Base-by-base conservation (phyloP, 2,888 invertebrate species). In the Lycia hirtaria region DNA sequence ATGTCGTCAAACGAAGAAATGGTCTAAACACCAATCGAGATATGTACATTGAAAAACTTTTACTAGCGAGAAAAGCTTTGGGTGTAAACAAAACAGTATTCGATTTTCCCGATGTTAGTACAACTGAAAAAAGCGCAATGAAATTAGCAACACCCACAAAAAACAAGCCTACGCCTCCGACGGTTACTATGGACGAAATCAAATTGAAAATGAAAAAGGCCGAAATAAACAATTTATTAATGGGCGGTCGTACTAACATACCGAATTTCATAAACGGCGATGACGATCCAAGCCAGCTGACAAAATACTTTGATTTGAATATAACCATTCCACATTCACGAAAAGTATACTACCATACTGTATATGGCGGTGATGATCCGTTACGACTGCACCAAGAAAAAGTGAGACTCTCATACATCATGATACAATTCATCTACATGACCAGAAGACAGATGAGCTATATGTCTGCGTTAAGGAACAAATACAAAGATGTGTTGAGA, bases 401-500 rank as follows among this genome's bases (percentile, higher is more conserved):
- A 41, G 5, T 41, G 15, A 41, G 41, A 10, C 4, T 41, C 10
- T 1, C 26, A n/a, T 5, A 6, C 17, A 4, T 41, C 26, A 41
- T 41, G 41, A 10, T 28, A 10, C 41, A 41, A 41, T 41, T 41
- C 17, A 41, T 41, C 28, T 41, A 41, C 17, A 41, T 41, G 41
- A 41, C 41, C 17, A 41, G 41, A 26, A 41, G 41, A 26, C 41
- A 41, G 17, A 41, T 41, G 41, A 17, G 26, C 4, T 28, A 9
- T 7, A 41, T 41, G 41, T 10, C 41, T 5, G 26, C 3, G 17
- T 5, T 41, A 41, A 15, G 41, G n/a, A n/a, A 41, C 10, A 41
- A 41, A 15, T 41, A 41, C 26, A 41, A 41, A 22, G 7, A 0
- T 1, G 4, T 4, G 2, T 26, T 6, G 5, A 41, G 17, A 41